Evolutionary conservation across 1,140 invertebrate genomes (phyloP).

Genomic region (Brachionus plicatilis): DNA sequence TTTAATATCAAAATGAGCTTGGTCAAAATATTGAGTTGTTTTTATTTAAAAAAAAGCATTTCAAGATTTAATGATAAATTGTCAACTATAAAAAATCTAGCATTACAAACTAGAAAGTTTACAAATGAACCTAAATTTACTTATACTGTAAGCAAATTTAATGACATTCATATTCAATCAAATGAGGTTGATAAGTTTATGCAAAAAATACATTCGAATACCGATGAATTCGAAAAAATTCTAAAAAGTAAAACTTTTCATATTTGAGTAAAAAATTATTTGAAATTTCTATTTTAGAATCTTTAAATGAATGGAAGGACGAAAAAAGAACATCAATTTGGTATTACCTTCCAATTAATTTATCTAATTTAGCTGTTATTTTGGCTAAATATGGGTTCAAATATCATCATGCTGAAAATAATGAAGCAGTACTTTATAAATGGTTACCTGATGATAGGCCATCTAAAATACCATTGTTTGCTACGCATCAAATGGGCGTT

Average conservation of each 20-base stretch:
- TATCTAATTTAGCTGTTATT: conserved; percentile 1
- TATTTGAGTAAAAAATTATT: not conserved
- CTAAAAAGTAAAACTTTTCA: not conserved
- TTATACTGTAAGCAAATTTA: conserved; percentile 10
- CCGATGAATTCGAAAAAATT: not conserved
- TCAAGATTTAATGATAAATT: not conserved
- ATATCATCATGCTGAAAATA: conserved; percentile 76
- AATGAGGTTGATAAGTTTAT: not conserved
- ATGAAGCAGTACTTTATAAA: conserved; percentile 69
- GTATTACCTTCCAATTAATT: conserved; percentile 4
- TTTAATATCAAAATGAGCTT: not conserved
- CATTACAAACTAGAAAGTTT: not conserved
- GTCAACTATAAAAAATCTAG: not conserved
- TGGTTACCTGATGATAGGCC: conserved; percentile 66
- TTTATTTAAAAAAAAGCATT: not conserved
- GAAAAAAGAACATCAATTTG: conserved; percentile 4
- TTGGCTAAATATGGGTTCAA: conserved; percentile 66
- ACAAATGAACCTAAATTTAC: not conserved
- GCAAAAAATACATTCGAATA: not conserved
- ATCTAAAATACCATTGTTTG: conserved; percentile 69
- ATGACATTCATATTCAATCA: conserved; percentile 10
- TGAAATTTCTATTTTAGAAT: not conserved
- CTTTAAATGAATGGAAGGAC: not conserved
- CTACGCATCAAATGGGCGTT: conserved; percentile 69
- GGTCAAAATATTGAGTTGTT: not conserved